Evolutionary conservation across 2,888 invertebrate genomes (phyloP).

Genomic region (Chloromyia formosa): DNA sequence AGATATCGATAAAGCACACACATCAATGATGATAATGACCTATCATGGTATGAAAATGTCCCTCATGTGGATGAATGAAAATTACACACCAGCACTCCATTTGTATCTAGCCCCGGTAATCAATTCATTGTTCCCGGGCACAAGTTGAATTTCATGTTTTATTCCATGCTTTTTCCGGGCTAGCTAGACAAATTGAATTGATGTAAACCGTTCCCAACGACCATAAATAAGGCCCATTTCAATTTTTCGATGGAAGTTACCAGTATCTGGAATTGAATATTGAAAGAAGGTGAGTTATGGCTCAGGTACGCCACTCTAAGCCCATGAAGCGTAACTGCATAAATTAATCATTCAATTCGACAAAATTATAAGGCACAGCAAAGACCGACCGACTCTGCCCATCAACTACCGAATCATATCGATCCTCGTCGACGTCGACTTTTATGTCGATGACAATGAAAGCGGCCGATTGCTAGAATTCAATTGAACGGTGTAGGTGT

Average conservation of each 20-base stretch:
- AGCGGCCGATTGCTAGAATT: neutral
- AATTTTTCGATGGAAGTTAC: no score
- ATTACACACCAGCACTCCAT: neutral
- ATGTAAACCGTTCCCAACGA: conserved; percentile 12
- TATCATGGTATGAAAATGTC: neutral
- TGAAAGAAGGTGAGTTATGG: neutral
- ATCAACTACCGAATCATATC: conserved; percentile 24
- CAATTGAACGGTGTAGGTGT: conserved; percentile 6
- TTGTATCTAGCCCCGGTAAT: neutral
- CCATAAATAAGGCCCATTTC: no score
- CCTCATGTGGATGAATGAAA: neutral
- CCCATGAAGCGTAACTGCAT: neutral
- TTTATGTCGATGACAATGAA: neutral
- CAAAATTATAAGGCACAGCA: neutral
- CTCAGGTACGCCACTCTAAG: no score
- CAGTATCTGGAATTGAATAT: neutral
- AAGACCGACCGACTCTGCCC: no score
- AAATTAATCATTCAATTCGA: conserved; percentile 19
- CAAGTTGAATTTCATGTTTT: neutral
- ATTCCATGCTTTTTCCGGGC: neutral
- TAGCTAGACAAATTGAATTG: conserved; percentile 25
- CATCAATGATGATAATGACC: conserved; percentile 3
- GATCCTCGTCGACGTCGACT: neutral
- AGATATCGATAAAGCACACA: neutral
- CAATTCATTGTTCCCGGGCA: conserved; percentile 2